A percentile compares a stretch with the other conserved stretches of the same genome.
Conservation (phyloP, 2,113 vertebrate genomes). For the Dryoscopus gambensis region DNA sequence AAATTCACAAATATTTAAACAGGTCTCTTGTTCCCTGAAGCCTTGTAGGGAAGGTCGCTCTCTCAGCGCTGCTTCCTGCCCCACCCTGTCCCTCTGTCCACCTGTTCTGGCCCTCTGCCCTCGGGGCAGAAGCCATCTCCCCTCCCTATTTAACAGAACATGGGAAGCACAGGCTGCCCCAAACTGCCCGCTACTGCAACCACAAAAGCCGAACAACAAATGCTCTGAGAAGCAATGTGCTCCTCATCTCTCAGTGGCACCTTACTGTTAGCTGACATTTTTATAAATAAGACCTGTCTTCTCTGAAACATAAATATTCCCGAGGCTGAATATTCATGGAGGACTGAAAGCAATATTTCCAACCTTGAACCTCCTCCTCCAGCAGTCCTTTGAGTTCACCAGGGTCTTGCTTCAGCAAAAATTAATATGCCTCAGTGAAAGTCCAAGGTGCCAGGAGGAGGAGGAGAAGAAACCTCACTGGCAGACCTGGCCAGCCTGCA, state of each 20-base stretch:
- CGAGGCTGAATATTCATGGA: background rate
- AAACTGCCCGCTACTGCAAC: background rate
- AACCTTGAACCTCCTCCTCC: background rate
- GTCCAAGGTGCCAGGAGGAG: background rate
- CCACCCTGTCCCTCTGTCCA: background rate
- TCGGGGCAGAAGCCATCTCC: background rate
- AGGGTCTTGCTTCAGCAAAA: background rate
- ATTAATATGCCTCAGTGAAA: background rate
- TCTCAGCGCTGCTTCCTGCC: background rate
- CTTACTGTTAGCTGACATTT: background rate
- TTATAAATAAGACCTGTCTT: background rate
- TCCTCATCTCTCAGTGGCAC: background rate
- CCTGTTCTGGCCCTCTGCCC: background rate
- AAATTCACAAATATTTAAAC: background rate
- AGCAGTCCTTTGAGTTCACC: background rate
- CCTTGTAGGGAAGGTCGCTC: background rate
- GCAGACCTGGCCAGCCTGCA: background rate
- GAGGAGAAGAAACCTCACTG: background rate
- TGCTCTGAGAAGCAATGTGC: background rate
- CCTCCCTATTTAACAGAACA: background rate
- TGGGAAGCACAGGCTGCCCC: background rate
- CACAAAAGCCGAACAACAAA: background rate
- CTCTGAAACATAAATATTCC: background rate
- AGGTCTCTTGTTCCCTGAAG: background rate
- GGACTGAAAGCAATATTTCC: background rate